These are phyloP conservation scores for Amphipyra berbera DNA, from an alignment of 2,888 invertebrate species.

Conservation along the genomic window DNA sequence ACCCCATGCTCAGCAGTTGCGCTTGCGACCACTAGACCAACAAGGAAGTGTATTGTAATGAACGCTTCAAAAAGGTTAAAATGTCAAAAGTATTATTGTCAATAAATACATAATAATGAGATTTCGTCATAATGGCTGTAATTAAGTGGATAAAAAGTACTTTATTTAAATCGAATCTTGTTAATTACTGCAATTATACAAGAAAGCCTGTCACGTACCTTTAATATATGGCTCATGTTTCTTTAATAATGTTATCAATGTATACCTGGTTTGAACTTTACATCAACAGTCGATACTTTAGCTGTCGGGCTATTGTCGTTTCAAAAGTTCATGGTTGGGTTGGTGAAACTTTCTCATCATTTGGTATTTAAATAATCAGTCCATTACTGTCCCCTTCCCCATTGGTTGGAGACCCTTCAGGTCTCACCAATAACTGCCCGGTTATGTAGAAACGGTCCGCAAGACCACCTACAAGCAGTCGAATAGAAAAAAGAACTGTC, in stretches of 20 bases:
- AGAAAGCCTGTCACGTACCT: not conserved
- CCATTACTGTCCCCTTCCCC: no score
- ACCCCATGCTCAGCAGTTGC: no score
- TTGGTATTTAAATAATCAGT: no score
- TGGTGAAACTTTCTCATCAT: no score
- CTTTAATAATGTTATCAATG: conserved; percentile 21
- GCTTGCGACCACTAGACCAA: no score
- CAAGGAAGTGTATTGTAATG: not conserved
- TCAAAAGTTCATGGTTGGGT: conserved; percentile 41
- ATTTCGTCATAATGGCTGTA: not conserved
- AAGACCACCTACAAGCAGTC: no score
- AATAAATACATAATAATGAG: not conserved
- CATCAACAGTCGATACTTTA: conserved; percentile 7
- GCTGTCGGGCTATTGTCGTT: conserved; percentile 17
- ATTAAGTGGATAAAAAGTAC: conserved; percentile 9
- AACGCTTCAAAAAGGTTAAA: not conserved
- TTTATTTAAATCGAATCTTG: conserved; percentile 5
- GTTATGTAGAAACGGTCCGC: no score
- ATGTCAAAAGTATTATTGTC: conserved; percentile 13
- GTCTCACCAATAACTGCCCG: no score
- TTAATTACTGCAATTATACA: conserved; percentile 15
- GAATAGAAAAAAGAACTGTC: no score
- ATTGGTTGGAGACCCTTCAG: no score
- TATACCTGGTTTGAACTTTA: conserved; percentile 19
- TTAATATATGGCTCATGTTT: conserved; percentile 4